Evolutionary conservation across 2,888 invertebrate species (phyloP).

Genomic region (Heliothis peltigera): DNA sequence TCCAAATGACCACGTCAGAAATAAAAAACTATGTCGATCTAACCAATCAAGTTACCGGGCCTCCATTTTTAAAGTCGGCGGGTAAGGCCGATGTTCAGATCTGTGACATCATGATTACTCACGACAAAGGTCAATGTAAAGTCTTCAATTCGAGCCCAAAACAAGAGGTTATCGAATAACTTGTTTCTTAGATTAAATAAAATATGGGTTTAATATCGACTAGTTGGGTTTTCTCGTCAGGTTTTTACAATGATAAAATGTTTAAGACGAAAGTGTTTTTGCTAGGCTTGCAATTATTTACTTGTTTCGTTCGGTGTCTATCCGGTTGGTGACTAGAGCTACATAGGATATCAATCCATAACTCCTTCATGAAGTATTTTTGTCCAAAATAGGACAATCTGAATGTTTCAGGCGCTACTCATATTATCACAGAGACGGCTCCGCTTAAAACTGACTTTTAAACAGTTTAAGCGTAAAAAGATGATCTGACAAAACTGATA

Average conservation of each 20-base stretch:
- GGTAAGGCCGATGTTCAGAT: conserved; percentile 8
- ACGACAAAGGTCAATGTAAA: conserved; percentile 33
- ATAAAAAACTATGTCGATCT: not conserved
- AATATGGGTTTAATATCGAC: not conserved
- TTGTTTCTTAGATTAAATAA: conserved; percentile 5
- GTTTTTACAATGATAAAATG: conserved; percentile 7
- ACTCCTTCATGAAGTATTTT: too few relatives aligned
- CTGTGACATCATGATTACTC: conserved; percentile 3
- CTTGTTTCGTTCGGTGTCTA: not conserved
- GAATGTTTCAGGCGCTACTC: too few relatives aligned
- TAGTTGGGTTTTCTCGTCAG: conserved; percentile 5
- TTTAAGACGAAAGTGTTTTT: conserved; percentile 1
- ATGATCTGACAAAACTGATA: too few relatives aligned
- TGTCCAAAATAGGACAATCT: too few relatives aligned
- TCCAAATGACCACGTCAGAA: not conserved
- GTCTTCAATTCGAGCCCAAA: conserved; percentile 16
- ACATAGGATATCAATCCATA: not conserved
- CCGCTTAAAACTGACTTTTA: too few relatives aligned
- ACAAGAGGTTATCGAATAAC: conserved; percentile 23
- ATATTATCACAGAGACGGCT: too few relatives aligned
- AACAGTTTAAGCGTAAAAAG: too few relatives aligned
- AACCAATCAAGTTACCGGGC: not conserved
- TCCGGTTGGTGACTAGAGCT: not conserved
- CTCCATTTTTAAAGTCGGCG: not conserved
- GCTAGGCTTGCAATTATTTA: conserved; percentile 3